Conservation (phyloP, 2,113 vertebrate genomes). For the Sterrhoptilus dennistouni region DNA sequence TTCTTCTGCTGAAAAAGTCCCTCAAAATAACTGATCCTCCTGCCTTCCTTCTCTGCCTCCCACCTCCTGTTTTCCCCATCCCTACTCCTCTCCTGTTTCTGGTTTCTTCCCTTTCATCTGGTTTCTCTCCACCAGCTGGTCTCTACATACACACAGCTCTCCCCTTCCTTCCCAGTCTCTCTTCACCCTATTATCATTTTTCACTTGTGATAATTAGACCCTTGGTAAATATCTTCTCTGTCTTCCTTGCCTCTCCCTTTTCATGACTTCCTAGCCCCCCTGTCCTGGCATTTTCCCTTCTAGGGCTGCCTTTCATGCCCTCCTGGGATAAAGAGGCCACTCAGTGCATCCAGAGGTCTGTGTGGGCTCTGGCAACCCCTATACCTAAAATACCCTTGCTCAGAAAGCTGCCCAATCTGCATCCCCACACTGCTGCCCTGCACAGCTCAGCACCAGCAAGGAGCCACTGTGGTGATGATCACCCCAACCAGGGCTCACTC, state of each 20-base stretch:
- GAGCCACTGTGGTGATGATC: background rate
- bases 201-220: background rate
- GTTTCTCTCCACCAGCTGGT: background rate
- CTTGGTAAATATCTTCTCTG: background rate
- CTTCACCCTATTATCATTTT: background rate
- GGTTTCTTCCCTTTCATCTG: background rate
- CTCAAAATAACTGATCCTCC: background rate
- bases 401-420: background rate
- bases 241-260: background rate
- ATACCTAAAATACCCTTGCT: background rate
- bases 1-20: background rate
- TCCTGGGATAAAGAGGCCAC: background rate
- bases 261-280: background rate
- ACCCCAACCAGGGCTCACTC: background rate
- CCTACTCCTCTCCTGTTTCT: background rate
- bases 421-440: background rate
- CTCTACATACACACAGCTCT: background rate
- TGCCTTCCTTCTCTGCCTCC: background rate
- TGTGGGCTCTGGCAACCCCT: background rate
- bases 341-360: background rate
- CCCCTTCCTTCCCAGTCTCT: background rate
- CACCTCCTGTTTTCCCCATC: background rate
- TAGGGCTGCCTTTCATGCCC: background rate
- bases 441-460: fast-evolving
- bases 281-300: background rate